Conservation (phyloP, 2,797 vertebrate species). For the Iguana delicatissima region DNA sequence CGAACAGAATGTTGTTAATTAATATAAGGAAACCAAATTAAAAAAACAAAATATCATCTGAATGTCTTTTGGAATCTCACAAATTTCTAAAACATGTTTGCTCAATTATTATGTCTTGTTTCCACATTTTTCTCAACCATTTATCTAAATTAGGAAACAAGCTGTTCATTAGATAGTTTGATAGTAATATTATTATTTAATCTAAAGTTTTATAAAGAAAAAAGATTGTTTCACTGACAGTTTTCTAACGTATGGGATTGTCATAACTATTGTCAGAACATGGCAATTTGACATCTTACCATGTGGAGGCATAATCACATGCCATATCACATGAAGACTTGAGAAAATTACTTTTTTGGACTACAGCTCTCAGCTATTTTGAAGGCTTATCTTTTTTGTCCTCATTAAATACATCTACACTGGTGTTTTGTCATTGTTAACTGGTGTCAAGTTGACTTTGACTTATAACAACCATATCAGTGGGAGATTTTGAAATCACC, state of each 20-base stretch:
- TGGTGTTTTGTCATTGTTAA: no score
- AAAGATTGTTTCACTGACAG: neutral
- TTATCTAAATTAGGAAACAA: constrained; percentile 17
- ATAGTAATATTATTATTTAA: neutral
- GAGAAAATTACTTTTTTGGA: no score
- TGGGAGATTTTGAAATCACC: no score
- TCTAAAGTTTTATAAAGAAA: neutral
- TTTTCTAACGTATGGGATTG: neutral
- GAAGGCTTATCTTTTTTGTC: no score
- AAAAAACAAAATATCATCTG: neutral
- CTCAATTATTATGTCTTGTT: neutral
- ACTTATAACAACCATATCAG: no score
- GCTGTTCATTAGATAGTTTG: constrained; percentile 20
- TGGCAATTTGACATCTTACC: neutral
- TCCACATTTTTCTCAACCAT: neutral
- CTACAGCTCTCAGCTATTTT: no score
- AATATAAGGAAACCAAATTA: neutral
- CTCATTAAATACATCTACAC: no score
- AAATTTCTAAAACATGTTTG: constrained; percentile 1
- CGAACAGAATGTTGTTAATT: neutral
- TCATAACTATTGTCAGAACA: neutral
- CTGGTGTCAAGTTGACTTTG: no score
- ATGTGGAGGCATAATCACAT: neutral
- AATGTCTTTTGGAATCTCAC: neutral
- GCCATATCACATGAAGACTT: neutral